phyloP scores from a whole-genome alignment of 2,113 vertebrate species.

The Bostrychus sinensis region DNA sequence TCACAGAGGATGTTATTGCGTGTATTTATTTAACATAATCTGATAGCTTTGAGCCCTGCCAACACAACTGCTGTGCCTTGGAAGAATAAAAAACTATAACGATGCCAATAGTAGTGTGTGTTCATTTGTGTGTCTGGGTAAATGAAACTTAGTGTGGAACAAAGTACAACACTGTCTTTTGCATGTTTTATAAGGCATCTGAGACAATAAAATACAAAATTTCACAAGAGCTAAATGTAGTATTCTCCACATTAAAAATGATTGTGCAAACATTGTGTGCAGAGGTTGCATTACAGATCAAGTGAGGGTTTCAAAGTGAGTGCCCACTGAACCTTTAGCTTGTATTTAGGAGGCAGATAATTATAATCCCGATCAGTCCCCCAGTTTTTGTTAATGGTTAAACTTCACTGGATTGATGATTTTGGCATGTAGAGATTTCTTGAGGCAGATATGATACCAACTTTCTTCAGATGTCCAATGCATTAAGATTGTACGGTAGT shows the following conservation, averaged over 20 bases:
- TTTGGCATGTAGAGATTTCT: neutral
- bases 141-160: neutral
- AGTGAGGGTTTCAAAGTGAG: slow-evolving; percentile 11
- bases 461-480: slow-evolving; percentile 10
- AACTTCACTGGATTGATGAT: neutral
- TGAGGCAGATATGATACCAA: neutral
- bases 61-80: slow-evolving; percentile 82
- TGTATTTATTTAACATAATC: slow-evolving; percentile 73
- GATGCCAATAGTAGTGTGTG: slow-evolving; percentile 3
- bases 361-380: neutral
- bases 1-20: slow-evolving; percentile 48
- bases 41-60: slow-evolving; percentile 70
- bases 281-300: slow-evolving; percentile 33
- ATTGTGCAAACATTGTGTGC: slow-evolving; percentile 68
- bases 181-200: slow-evolving; percentile 56
- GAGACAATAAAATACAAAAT: slow-evolving; percentile 41
- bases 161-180: neutral
- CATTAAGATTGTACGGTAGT: slow-evolving; percentile 29
- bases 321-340: slow-evolving; percentile 5
- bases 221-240: slow-evolving; percentile 36
- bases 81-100: slow-evolving; percentile 75
- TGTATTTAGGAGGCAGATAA: neutral
- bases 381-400: neutral
- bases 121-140: slow-evolving; percentile 10
- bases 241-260: slow-evolving; percentile 35